Conservation (phyloP, 35 echinoderm and acorn worm species). For the Ophiothrix spiculata region DNA sequence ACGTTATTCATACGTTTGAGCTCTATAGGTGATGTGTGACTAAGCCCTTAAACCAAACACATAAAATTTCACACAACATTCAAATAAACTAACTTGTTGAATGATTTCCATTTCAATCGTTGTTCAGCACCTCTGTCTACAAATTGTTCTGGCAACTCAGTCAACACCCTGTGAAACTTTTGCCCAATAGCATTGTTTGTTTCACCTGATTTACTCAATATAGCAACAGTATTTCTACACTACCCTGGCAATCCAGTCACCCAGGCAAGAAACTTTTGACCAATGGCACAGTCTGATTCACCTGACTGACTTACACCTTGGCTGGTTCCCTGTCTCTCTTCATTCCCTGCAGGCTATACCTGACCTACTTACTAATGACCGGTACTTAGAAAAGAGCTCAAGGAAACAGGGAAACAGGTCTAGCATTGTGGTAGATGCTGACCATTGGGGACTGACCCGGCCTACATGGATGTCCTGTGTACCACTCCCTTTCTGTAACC, state of each 20-base stretch:
- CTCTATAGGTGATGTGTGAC: too few relatives aligned
- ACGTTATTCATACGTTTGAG: too few relatives aligned
- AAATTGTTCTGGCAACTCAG: too few relatives aligned
- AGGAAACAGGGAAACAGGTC: neutral
- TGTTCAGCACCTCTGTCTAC: too few relatives aligned
- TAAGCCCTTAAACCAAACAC: too few relatives aligned
- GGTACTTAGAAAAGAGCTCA: neutral
- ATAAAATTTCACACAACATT: too few relatives aligned
- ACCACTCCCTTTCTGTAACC: conserved; percentile 4
- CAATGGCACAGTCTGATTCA: conserved; percentile 7
- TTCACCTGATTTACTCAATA: neutral
- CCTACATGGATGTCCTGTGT: conserved; percentile 12
- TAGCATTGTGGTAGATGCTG: too few relatives aligned
- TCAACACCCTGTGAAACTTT: too few relatives aligned
- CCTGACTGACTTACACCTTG: neutral
- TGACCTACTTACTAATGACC: conserved; percentile 12
- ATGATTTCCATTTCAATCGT: too few relatives aligned
- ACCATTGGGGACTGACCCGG: neutral
- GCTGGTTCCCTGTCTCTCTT: neutral
- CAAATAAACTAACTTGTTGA: too few relatives aligned
- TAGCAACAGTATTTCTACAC: neutral
- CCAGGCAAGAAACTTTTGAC: neutral
- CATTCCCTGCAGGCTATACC: neutral
- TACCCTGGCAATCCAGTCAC: neutral
- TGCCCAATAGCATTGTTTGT: too few relatives aligned